Conservation (phyloP, 1,140 invertebrate species). For the Ceratina calcarata region DNA sequence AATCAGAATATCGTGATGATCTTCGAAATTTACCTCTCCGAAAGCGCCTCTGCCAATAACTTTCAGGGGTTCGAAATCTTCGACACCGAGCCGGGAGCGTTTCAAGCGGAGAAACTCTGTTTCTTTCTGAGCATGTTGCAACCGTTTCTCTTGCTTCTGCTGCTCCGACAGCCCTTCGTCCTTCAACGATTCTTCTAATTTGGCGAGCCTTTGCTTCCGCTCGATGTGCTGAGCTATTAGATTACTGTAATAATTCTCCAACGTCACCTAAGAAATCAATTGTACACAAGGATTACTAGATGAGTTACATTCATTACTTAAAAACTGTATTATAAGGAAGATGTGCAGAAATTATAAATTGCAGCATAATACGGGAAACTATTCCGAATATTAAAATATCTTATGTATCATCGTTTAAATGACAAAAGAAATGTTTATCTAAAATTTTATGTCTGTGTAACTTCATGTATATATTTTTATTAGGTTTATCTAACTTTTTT, state of each 20-base stretch:
- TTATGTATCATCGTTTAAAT: background rate
- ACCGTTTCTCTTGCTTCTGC: slow-evolving; percentile 92
- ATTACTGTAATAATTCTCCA: slow-evolving; percentile 99
- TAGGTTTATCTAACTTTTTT: too few relatives aligned
- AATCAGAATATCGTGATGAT: too few relatives aligned
- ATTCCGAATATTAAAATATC: too few relatives aligned
- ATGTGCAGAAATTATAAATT: too few relatives aligned
- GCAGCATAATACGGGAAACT: too few relatives aligned
- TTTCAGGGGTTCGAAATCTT: slow-evolving; percentile 99
- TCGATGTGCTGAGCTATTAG: slow-evolving; percentile 98
- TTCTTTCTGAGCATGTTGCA: slow-evolving; percentile 98
- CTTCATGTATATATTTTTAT: too few relatives aligned
- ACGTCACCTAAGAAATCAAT: slow-evolving; percentile 83
- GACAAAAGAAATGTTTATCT: background rate
- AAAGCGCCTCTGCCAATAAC: slow-evolving; percentile 98
- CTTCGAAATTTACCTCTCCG: slow-evolving; percentile 89
- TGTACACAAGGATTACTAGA: slow-evolving; percentile 3
- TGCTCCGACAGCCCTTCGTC: slow-evolving; percentile 93
- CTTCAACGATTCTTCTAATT: slow-evolving; percentile 96
- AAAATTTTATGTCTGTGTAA: background rate
- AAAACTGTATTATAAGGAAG: too few relatives aligned
- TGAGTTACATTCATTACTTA: background rate
- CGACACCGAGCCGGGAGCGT: slow-evolving; percentile 96
- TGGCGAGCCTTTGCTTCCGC: slow-evolving; percentile 95
- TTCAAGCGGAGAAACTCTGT: slow-evolving; percentile 98